Base-by-base conservation (phyloP, 2,113 vertebrate genomes). In the Elaphurus davidianus region DNA sequence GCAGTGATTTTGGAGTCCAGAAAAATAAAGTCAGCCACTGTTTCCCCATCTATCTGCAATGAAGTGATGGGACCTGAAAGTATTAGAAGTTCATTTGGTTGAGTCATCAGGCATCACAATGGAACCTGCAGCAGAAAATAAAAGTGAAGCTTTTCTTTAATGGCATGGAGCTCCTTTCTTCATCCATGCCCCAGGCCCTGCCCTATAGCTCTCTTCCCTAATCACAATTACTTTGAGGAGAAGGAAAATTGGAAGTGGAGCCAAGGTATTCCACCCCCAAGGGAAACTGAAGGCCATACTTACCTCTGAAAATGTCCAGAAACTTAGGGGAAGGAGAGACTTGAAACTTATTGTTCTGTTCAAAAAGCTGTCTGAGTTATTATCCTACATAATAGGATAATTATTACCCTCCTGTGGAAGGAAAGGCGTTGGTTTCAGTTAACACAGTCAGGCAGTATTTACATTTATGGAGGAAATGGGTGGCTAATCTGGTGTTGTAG, bases 111-210 rank as follows among this genome's bases (percentile, higher is more conserved):
- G 30, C 1, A n/a, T 76, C 28, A 33, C 5, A 17, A 13, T 17
- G 36, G 9, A 10, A 36, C 21, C 9, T 79, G 40, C 6, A 33
- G 62, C 0, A 9, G 21, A 91, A 78, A 67, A 8, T 50, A 43
- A 87, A 55, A 13, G 2, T 47, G 9, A 87, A 52, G 17, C 6
- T 30, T 47, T 82, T 25, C 50, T 36, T 82, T 82, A 54, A 54
- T 15, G 50, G 1, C 43, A 19, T 9, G 16, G 47, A 62, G 1
- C 1, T 33, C 67, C 21, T 36, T 15, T 47, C 5, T 33, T 17
- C 13, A 19, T 1, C 11, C 1, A 55, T 11, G 23, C 1, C 45
- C 43, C 30, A 33, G 16, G 4, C 4, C 4, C 16, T 27, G 67
- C 2, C 59, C 43, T 33, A 28, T n/a, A 27, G 14, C 55, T 81